Evolutionary conservation across 1,140 invertebrate genomes (phyloP), one percentile per base, ranked within the genome.

Genomic region (Chelonus insularis): DNA sequence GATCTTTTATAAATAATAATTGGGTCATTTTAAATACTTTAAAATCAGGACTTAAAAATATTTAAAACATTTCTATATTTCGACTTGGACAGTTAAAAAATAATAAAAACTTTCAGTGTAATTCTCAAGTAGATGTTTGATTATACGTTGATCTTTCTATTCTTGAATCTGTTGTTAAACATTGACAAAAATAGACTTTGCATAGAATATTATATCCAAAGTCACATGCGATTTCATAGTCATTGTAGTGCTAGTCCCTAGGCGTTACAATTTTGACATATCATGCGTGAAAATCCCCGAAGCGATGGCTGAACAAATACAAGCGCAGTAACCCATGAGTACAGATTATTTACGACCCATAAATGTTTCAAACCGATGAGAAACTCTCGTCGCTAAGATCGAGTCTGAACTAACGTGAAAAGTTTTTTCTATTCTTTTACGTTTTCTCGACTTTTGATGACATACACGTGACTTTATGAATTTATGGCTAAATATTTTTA

Each of bases 311-410:
- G 16, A 47, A 34, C 50, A 41, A 52, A 52, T 52, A 55, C 50
- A 60, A 34, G 37, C 50, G 36, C 56, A 60, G 58, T 60, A 50
- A 54, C 14, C 58, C 37, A 51, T 52, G 58, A 43, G 41, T 43
- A 43, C 18, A 43, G 50, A 60, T 60, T 60, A 60, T 60, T 60
- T 60, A 60, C 58, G 50, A 60, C 51, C 58, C 50, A 60, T 50
- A 55, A 60, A 60, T 60, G 54, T 60, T 60, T 50, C 58, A 37
- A 60, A 52, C 51, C 48, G 58, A 60, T 60, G 58, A 60, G 50
- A 60, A 60, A 60, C 58, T 50, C 58, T 41, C 57, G 37, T 60
- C 34, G 14, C 23, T 41, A 50, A 60, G 50, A 60, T 60, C 50
- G 23, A 16, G 12, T 16, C 37, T 37, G 50, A 41, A 36, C 37